phyloP scores from a whole-genome alignment of 2,888 invertebrate species.

The Penaeus monodon region DNA sequence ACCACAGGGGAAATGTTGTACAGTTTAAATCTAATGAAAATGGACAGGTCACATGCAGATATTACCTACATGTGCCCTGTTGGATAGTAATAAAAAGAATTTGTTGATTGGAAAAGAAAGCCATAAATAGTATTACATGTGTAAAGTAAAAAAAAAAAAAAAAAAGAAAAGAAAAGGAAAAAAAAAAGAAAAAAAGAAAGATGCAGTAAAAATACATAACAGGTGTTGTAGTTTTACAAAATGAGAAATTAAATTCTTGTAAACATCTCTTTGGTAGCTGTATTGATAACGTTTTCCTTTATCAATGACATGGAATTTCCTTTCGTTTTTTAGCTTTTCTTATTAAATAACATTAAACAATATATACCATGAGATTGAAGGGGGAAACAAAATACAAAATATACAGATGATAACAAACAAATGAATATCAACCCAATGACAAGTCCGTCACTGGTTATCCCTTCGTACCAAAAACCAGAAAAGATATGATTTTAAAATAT shows the following conservation, averaged over 20 bases:
- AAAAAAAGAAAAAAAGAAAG: slow-evolving; percentile 17
- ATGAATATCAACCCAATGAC: background rate
- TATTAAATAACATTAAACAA: slow-evolving; percentile 36
- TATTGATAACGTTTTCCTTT: slow-evolving; percentile 26
- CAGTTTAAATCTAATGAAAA: background rate
- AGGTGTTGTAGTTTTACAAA: slow-evolving; percentile 3
- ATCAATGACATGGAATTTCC: slow-evolving; percentile 17
- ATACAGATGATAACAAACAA: slow-evolving; percentile 14
- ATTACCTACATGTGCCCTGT: no score
- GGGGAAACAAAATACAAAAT: slow-evolving; percentile 28
- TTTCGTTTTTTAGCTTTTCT: slow-evolving; percentile 14
- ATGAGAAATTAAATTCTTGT: slow-evolving; percentile 27
- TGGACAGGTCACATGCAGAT: no score
- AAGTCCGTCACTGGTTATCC: background rate
- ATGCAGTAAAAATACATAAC: slow-evolving; percentile 12
- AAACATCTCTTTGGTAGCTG: slow-evolving; percentile 50
- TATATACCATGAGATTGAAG: slow-evolving; percentile 25
- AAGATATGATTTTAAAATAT: background rate
- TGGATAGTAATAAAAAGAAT: no score
- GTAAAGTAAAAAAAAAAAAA: slow-evolving; percentile 25
- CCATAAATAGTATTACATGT: slow-evolving; percentile 19
- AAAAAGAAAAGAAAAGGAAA: slow-evolving; percentile 4
- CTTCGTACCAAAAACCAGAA: background rate
- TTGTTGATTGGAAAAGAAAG: slow-evolving; percentile 5
- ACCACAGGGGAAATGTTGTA: slow-evolving; percentile 10